These are phyloP conservation scores for Tubulanus polymorphus DNA, from an alignment of 2,888 invertebrate species.

Conservation along the genomic window DNA sequence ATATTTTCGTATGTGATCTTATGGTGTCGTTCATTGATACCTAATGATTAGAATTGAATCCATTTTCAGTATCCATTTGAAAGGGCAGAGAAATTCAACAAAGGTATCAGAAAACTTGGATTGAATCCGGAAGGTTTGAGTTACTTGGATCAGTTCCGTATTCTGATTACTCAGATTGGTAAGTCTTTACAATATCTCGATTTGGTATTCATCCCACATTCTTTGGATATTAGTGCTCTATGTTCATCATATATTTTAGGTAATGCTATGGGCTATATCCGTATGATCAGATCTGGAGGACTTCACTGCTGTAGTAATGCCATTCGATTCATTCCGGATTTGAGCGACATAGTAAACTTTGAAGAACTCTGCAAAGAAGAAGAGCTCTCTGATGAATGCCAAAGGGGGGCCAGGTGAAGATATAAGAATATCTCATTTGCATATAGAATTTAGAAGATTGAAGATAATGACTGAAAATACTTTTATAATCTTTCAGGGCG, in stretches of 20 bases:
- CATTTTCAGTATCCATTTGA: slow-evolving; percentile 67
- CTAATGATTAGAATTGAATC: neutral
- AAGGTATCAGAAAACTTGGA: slow-evolving; percentile 83
- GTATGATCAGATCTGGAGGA: slow-evolving; percentile 89
- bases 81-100: slow-evolving; percentile 88
- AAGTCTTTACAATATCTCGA: too few species aligned
- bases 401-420: slow-evolving; percentile 49
- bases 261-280: slow-evolving; percentile 92
- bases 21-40: neutral
- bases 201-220: too few species aligned
- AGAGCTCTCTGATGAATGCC: slow-evolving; percentile 61
- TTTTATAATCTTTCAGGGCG: slow-evolving; percentile 55
- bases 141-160: slow-evolving; percentile 88
- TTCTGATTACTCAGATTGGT: slow-evolving; percentile 90
- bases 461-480: neutral
- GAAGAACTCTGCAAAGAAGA: slow-evolving; percentile 64
- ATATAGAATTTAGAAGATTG: too few species aligned
- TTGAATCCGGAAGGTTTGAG: slow-evolving; percentile 73
- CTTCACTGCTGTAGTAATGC: slow-evolving; percentile 88
- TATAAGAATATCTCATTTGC: too few species aligned
- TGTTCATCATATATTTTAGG: slow-evolving; percentile 51
- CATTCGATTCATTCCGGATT: slow-evolving; percentile 80
- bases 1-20: neutral
- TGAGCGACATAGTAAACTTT: slow-evolving; percentile 65
- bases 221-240: too few species aligned